A percentile compares a stretch with the other conserved stretches of the same genome.
phyloP scores from a whole-genome alignment of 2,113 vertebrate genomes.

The Stigmatopora argus region DNA sequence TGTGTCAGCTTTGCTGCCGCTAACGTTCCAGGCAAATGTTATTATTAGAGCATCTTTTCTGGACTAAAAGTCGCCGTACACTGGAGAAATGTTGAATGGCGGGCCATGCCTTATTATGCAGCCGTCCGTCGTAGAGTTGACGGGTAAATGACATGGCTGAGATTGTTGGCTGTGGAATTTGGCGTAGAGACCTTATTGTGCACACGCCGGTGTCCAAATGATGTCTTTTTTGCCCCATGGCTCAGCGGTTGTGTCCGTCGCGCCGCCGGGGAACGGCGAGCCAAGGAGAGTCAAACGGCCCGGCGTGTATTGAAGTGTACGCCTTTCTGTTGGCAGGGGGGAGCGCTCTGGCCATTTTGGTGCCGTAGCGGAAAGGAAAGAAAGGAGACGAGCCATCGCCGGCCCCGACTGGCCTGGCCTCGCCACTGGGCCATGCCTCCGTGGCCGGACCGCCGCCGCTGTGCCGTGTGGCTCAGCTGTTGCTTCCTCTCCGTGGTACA shows the following conservation, averaged over 20 bases:
- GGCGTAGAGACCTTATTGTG: not conserved
- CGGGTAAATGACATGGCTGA: not conserved
- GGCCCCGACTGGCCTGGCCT: too few relatives aligned
- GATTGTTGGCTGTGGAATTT: not conserved
- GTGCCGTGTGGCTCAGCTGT: slow-evolving; percentile 33
- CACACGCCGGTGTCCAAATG: not conserved
- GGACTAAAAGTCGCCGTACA: too few relatives aligned
- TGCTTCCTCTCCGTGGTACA: slow-evolving; percentile 19
- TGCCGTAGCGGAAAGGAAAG: slow-evolving; percentile 34
- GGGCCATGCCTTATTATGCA: too few relatives aligned
- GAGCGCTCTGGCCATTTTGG: slow-evolving; percentile 1
- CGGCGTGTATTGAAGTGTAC: too few relatives aligned
- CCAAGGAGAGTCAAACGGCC: too few relatives aligned
- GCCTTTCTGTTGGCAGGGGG: too few relatives aligned
- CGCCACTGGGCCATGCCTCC: slow-evolving; percentile 33
- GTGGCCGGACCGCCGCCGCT: slow-evolving; percentile 6
- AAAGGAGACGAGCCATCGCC: too few relatives aligned
- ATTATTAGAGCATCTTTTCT: too few relatives aligned
- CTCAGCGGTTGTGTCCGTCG: not conserved
- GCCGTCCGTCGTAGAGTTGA: too few relatives aligned
- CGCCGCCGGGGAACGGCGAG: too few relatives aligned
- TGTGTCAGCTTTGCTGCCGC: not conserved
- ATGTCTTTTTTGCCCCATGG: not conserved
- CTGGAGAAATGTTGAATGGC: too few relatives aligned
- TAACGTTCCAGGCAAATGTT: too few relatives aligned